Base-by-base conservation (phyloP, 1,140 invertebrate genomes). In the Potamilus streckersoni region DNA sequence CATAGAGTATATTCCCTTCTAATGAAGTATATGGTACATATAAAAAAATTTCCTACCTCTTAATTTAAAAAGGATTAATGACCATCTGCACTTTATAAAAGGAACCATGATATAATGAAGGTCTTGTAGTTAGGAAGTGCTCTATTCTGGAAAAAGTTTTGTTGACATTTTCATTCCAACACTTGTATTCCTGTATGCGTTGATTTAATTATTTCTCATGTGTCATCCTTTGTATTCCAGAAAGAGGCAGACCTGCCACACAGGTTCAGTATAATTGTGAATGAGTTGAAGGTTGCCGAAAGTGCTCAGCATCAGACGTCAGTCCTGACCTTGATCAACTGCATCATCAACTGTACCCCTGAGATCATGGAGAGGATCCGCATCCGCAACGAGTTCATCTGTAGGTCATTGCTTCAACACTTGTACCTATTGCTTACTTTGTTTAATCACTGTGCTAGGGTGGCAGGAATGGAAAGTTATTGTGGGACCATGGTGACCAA, bases 341-440 rank as follows among this genome's bases (percentile, higher is more conserved):
- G 96, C 88, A 92, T 98, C 85, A 96, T 98, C 85, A 96, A 97
- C 85, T 95, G 95, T 57, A 95, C 95, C 11, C 93, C 94, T 19
- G 92, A 94, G 38, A 91, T 97, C 66, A 94, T 94, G 76, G 95
- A 97, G 82, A 92, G 96, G 79, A 94, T 96, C 74, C 91, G 95
- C 73, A 93, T 97, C 78, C 92, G 97, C 79, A 98, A 97, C 89
- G 96, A 98, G 90, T 97, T 98, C 88, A 95, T 98, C 85, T 96
- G 96, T 97, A 89, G 92, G 91, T 84, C 14, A 56, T 1, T 67
- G 38, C 38, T 49, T 49, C 5, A 49, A 8, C 38, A 49, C 38
- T 49, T 49, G 11, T 11, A 49, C 38, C 6, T 49, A 49, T 49
- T 49, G 38, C 38, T 49, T 49, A 49, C 38, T 49, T 49, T 49